Evolutionary conservation across 2,888 invertebrate genomes (phyloP).

Genomic region (Ochlodes sylvanus): DNA sequence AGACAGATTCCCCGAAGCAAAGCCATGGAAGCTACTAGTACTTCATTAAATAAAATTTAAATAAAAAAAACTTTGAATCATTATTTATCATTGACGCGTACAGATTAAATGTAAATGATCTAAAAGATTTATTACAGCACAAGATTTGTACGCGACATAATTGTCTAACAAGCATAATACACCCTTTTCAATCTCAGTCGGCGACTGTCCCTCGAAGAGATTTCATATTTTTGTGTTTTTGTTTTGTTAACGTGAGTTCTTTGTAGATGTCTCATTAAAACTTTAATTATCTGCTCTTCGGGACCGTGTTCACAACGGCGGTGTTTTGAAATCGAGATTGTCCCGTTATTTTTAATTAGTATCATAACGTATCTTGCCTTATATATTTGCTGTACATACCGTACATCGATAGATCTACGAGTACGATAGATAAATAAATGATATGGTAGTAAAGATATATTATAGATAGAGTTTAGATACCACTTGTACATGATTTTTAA

Average conservation of each 20-base stretch:
- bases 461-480: no score
- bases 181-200: constrained; percentile 18
- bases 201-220: constrained; percentile 9
- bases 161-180: constrained; percentile 12
- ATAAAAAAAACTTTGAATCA: no score
- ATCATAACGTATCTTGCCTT: neutral
- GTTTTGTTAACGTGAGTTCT: constrained; percentile 41
- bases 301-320: constrained; percentile 26
- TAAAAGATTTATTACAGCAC: constrained; percentile 20
- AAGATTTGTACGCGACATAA: constrained; percentile 7
- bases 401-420: neutral
- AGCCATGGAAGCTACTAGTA: no score
- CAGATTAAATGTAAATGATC: neutral
- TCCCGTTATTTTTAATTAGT: constrained; percentile 1
- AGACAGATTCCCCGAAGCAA: no score
- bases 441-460: no score
- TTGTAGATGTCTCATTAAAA: constrained; percentile 50
- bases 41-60: no score
- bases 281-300: constrained; percentile 48
- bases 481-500: no score
- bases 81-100: neutral
- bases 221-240: constrained; percentile 26
- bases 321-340: constrained; percentile 14
- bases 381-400: neutral
- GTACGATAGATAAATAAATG: no score